These are phyloP conservation scores for Vultur gryphus DNA, from an alignment of 2,797 vertebrate genomes.

Conservation along the genomic window DNA sequence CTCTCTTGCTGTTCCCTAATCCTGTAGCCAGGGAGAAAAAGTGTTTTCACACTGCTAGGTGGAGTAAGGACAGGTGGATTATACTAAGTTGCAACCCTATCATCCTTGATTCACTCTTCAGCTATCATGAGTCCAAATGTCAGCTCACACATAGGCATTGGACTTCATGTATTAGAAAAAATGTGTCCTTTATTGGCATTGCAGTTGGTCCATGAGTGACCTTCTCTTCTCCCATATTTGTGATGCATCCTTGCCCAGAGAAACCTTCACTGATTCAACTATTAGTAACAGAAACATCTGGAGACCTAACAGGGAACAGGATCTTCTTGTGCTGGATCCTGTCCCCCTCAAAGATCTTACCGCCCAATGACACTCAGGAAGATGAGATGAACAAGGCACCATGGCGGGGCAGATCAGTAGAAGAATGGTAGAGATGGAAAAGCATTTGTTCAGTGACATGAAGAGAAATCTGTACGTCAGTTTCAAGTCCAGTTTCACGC, in stretches of 20 bases:
- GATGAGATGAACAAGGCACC: background rate
- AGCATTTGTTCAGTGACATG: accelerated
- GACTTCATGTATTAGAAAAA: background rate
- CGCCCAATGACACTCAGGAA: accelerated
- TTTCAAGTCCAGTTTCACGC: background rate
- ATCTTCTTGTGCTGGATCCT: background rate
- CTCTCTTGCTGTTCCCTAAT: background rate
- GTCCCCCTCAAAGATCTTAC: background rate
- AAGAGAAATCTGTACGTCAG: background rate
- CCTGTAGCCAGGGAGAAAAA: background rate
- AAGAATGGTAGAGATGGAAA: background rate
- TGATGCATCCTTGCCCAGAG: background rate
- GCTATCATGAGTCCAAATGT: no score
- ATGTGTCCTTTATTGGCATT: background rate
- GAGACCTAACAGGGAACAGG: background rate
- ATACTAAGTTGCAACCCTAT: background rate
- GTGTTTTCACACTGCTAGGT: background rate
- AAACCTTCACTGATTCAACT: background rate
- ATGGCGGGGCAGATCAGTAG: background rate
- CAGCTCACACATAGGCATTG: background rate
- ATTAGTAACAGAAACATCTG: background rate
- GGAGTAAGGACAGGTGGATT: background rate
- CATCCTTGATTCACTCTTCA: background rate
- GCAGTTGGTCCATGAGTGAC: background rate
- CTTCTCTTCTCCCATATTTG: background rate